Base-by-base conservation (phyloP, 2,113 vertebrate species). In the Tilapia sparmanii region DNA sequence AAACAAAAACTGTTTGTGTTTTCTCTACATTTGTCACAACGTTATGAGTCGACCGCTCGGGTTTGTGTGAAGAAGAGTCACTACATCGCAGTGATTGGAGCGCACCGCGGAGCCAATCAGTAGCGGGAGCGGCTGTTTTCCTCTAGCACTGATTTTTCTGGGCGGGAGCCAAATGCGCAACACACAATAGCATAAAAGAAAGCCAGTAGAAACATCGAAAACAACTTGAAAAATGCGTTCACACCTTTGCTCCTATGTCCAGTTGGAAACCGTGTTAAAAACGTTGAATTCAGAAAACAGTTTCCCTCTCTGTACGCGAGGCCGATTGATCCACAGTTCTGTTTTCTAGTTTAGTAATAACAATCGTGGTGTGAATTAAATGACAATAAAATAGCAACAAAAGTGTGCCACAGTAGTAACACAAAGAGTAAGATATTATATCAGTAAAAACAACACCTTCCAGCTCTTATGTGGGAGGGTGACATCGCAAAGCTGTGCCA, bases 61-160 rank as follows among this genome's bases (percentile, higher is more conserved):
- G 50, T 83, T 13, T 26, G 90, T 80, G 52, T 82, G 89, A 80
- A 57, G 82, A 84, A 71, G 35, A 92, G 91, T 91, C 92, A 91
- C 71, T 85, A 33, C 87, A 16, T 87, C 55, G 24, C 92, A 35
- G 84, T 93, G 92, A 86, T 93, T 93, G 93, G 91, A 86, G 86
- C 87, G 53, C 57, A 53, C 66, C 50, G 42, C 38, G n/a, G 11
- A 93, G 89, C 94, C 94, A 95, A 95, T 95, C 92, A 94, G 82
- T 52, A 66, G 55, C 4, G 1, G 63, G 86, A 94, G 91, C 91
- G 94, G 2, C 90, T 90, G 19, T 63, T 63, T 82, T 18, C 26
- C 11, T 33, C 6, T 1, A 3, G 52, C 94, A 59, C 87, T 89
- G 95, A 95, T 94, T 94, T 93, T 78, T 29, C 31, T 84, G 86